A percentile compares a stretch with the other conserved stretches of the same genome.
These are phyloP conservation scores for Oreortyx pictus DNA, from an alignment of 2,797 vertebrate species.

Conservation along the genomic window DNA sequence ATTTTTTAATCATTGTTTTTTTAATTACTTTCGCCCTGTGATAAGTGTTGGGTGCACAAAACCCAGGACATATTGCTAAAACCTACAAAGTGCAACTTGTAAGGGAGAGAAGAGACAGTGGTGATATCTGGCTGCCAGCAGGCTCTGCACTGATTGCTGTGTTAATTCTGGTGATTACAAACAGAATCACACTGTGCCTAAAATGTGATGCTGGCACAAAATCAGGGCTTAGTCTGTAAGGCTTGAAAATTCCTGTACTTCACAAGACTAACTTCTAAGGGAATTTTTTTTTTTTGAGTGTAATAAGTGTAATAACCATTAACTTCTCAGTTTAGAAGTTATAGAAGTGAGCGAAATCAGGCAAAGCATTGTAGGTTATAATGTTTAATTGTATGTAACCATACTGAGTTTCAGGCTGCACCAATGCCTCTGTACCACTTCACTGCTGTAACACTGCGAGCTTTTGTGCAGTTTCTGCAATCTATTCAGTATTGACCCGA, in stretches of 20 bases:
- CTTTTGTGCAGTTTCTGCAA: constrained; percentile 38
- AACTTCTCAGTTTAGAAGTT: constrained; percentile 29
- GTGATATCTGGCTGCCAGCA: background rate
- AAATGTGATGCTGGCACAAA: background rate
- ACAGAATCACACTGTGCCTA: background rate
- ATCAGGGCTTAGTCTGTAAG: background rate
- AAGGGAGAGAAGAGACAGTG: background rate
- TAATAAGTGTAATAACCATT: background rate
- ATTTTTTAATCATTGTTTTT: background rate
- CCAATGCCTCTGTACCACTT: background rate
- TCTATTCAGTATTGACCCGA: constrained; percentile 6
- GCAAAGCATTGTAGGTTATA: background rate
- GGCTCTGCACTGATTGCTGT: background rate
- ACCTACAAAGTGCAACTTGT: background rate
- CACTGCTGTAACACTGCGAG: constrained; percentile 11
- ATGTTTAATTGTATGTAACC: constrained; percentile 6
- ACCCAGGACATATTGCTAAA: background rate
- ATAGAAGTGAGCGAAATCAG: background rate
- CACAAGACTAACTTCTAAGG: background rate
- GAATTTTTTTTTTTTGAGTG: background rate
- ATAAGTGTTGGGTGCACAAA: background rate
- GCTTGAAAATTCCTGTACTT: background rate
- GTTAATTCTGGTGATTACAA: background rate
- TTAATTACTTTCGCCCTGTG: background rate
- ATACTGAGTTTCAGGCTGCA: background rate